phyloP scores from a whole-genome alignment of 2,113 vertebrate genomes.

The Ellobius talpinus region DNA sequence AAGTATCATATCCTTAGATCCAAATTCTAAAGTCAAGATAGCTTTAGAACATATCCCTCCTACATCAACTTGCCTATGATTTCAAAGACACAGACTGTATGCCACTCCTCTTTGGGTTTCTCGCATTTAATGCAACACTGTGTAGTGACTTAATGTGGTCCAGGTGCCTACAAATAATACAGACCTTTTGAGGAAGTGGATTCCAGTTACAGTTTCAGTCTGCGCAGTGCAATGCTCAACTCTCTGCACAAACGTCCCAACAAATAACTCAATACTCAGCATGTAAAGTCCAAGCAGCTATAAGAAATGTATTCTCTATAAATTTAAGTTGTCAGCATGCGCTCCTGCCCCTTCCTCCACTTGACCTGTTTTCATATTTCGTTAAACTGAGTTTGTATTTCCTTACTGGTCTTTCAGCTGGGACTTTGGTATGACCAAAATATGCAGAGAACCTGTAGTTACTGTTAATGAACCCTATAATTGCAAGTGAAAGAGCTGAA shows the following conservation, averaged over 20 bases:
- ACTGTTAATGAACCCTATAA: constrained; percentile 73
- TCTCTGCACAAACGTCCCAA: not conserved
- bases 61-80: too few species aligned
- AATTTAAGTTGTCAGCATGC: not conserved
- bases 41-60: too few species aligned
- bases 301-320: not conserved
- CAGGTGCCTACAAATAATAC: not conserved
- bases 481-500: constrained; percentile 72
- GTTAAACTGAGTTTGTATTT: constrained; percentile 69
- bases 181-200: constrained; percentile 19
- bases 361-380: constrained; percentile 30
- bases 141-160: constrained; percentile 7
- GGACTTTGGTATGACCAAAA: constrained; percentile 52
- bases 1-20: too few species aligned
- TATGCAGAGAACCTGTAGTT: constrained; percentile 62
- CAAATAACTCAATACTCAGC: not conserved
- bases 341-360: not conserved
- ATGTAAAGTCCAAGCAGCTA: not conserved
- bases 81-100: not conserved
- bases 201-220: constrained; percentile 4
- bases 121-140: not conserved
- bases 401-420: constrained; percentile 45
- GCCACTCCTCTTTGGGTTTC: not conserved
- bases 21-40: too few species aligned
- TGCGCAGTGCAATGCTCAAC: constrained; percentile 32